These are phyloP conservation scores for Nowickia ferox DNA, from an alignment of 2,888 invertebrate species.

Conservation along the genomic window DNA sequence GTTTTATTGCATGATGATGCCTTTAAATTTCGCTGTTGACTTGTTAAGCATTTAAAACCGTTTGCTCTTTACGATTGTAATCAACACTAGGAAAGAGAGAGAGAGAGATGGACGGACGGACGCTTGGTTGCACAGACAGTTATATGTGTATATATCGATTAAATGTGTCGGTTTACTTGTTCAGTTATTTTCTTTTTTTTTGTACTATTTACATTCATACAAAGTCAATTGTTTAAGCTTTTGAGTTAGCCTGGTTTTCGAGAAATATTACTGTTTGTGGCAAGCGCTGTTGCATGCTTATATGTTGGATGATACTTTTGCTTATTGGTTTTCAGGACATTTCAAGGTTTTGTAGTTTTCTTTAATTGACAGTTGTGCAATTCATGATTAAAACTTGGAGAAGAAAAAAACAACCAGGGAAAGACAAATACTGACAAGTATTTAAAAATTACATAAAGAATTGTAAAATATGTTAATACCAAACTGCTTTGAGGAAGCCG, in stretches of 20 bases:
- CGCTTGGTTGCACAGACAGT: background rate
- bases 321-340: constrained; percentile 71
- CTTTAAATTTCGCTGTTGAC: constrained; percentile 66
- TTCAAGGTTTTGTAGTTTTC: constrained; percentile 67
- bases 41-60: constrained; percentile 69
- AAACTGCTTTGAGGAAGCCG: constrained; percentile 35
- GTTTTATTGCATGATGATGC: constrained; percentile 67
- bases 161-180: constrained; percentile 22
- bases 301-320: constrained; percentile 62
- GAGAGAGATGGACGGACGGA: background rate
- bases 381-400: constrained; percentile 56
- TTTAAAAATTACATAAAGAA: constrained; percentile 53
- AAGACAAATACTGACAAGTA: constrained; percentile 13
- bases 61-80: constrained; percentile 67
- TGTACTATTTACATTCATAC: background rate
- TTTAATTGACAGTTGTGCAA: constrained; percentile 70
- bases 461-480: constrained; percentile 29
- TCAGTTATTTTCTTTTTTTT: constrained; percentile 20
- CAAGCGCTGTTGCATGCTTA: constrained; percentile 28
- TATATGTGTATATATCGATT: background rate
- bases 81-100: constrained; percentile 55
- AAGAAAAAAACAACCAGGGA: background rate
- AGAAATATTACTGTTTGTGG: constrained; percentile 12
- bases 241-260: constrained; percentile 43
- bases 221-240: constrained; percentile 57